Evolutionary conservation across 1,140 invertebrate species (phyloP).

Genomic region (Teleogryllus occipitalis): DNA sequence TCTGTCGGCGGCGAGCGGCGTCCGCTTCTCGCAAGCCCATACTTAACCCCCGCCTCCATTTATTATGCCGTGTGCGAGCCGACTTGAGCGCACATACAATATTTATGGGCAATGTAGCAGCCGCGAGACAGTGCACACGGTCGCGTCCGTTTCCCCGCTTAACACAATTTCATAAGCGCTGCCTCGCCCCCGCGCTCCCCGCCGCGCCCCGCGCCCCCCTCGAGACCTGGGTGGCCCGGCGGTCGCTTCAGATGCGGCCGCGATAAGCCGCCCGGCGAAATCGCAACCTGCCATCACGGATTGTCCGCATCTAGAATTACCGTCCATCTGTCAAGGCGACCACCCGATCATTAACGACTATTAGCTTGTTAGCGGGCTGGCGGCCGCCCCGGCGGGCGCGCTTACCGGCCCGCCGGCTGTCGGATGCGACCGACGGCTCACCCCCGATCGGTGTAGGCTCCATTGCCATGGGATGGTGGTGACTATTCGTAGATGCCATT

Average conservation of each 20-base stretch:
- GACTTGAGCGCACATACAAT: not conserved
- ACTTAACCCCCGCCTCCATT: not conserved
- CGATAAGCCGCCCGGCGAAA: not conserved
- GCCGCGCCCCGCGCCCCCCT: too few species aligned
- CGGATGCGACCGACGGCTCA: too few species aligned
- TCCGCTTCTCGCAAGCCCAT: not conserved
- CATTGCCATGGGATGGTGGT: too few species aligned
- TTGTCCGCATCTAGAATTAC: not conserved
- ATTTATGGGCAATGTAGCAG: not conserved
- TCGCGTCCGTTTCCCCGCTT: not conserved
- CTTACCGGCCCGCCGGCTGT: not conserved
- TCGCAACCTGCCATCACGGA: constrained; percentile 2
- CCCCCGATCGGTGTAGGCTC: too few species aligned
- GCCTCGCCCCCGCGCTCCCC: not conserved
- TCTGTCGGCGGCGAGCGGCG: too few species aligned
- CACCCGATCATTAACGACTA: not conserved
- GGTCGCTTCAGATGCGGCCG: not conserved
- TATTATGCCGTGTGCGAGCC: not conserved
- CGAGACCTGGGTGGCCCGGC: not conserved
- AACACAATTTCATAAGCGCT: not conserved
- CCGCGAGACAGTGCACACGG: not conserved
- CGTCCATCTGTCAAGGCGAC: not conserved
- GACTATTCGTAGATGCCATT: too few species aligned
- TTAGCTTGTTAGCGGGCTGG: not conserved
- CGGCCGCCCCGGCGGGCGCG: too few species aligned